These are phyloP conservation scores for Cinclus mexicanus DNA, from an alignment of 2,113 vertebrate genomes.

Conservation along the genomic window DNA sequence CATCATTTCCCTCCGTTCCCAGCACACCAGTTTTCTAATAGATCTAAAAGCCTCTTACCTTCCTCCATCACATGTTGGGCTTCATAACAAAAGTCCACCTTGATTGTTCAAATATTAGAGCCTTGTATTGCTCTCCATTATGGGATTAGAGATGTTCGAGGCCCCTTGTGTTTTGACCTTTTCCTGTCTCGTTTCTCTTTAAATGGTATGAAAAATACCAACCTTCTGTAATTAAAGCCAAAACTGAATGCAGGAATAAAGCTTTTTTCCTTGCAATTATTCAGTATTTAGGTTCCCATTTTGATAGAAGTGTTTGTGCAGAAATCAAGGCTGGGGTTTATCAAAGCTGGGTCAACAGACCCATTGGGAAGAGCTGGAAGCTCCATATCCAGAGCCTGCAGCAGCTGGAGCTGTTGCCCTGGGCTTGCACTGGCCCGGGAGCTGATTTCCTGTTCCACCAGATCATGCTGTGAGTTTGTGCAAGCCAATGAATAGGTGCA, in stretches of 20 bases:
- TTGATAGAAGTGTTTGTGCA: neutral
- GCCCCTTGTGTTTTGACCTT: conserved; percentile 59
- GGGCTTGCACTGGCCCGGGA: neutral
- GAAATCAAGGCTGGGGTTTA: neutral
- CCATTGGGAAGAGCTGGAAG: neutral
- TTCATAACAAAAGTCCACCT: conserved; percentile 56
- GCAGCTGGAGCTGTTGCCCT: neutral
- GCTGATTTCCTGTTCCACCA: neutral
- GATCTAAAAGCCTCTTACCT: conserved; percentile 75
- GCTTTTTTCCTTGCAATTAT: neutral
- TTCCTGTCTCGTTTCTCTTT: conserved; percentile 47
- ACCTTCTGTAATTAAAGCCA: conserved; percentile 61
- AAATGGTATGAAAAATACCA: conserved; percentile 47
- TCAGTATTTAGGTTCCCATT: neutral
- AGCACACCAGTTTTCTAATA: conserved; percentile 78
- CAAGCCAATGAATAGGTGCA: neutral
- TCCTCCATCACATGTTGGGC: conserved; percentile 59
- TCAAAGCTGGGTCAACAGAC: neutral
- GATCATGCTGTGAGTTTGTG: accelerated
- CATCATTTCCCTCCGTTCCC: conserved; percentile 85
- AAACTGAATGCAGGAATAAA: neutral
- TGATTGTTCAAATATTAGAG: conserved; percentile 55
- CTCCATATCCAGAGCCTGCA: accelerated
- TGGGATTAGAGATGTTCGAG: conserved; percentile 37
- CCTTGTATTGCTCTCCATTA: conserved; percentile 46